Evolutionary conservation across 1,140 invertebrate species (phyloP), one percentile per base, ranked within the genome.

Genomic region (Pseudobourletiella spinata): DNA sequence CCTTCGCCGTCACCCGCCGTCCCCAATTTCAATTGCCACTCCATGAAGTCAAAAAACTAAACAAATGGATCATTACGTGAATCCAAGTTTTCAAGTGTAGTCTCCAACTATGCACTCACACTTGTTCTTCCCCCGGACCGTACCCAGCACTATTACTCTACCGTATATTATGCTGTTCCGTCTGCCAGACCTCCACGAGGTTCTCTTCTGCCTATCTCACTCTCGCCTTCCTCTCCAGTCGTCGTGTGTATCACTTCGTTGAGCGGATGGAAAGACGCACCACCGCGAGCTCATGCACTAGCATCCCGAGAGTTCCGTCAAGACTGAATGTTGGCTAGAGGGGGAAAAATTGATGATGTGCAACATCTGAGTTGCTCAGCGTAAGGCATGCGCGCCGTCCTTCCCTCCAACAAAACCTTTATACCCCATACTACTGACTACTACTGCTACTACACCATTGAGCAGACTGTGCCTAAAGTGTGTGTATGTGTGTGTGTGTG

Each of bases 341-440:
- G 44, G 44, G 44, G 18, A 48, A 48, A 48, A 48, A 11, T 39
- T 39, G 35, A 39, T 48, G 44, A 48, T 48, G 44, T 48, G 14
- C 44, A 48, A 48, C 44, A 48, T 48, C 14, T n/a, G 8, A 39
- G 32, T 39, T n/a, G 8, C n/a, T 39, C 44, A 14, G 8, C 14
- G 44, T 8, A 48, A 18, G 44, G 20, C 44, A 48, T 48, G 44
- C 44, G 44, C 44, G 11, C 20, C 18, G 8, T 39, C 4, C 6
- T 48, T 48, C 44, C 44, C 44, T 48, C 44, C 20, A 11, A 48
- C 11, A 6, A 48, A 48, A 22, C 20, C n/a, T n/a, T n/a, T n/a
- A n/a, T 39, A n/a, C 11, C n/a, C 11, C n/a, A n/a, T 39, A n/a
- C n/a, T 39, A 11, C 11, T 11, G 11, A 48, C 14, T 48, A 22